Evolutionary conservation across 2,797 vertebrate species (phyloP).

Genomic region (Acanthurus leucopareius): DNA sequence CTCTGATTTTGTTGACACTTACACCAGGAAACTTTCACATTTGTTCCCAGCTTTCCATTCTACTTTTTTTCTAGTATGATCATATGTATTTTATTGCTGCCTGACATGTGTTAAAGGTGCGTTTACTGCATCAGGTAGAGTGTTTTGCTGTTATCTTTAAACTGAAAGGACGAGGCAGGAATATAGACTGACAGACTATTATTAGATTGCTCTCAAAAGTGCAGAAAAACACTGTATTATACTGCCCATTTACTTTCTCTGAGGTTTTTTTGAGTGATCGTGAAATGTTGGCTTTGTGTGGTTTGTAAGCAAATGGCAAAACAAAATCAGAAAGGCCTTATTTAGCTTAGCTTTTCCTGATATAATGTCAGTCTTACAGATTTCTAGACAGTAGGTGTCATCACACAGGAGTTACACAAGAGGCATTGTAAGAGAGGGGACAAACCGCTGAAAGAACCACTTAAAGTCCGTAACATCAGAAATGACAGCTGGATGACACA

Average conservation of each 20-base stretch:
- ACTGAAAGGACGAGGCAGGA: not conserved
- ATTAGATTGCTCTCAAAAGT: not conserved
- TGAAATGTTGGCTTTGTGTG: not conserved
- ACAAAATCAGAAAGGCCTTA: not conserved
- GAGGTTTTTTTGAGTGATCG: not conserved
- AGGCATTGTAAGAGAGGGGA: too few species aligned
- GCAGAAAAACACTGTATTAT: not conserved
- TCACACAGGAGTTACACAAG: not conserved
- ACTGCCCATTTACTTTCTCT: not conserved
- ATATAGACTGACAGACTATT: too few species aligned
- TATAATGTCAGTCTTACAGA: not conserved
- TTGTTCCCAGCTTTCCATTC: not conserved
- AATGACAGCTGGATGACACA: too few species aligned
- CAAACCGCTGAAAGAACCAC: too few species aligned
- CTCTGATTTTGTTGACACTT: conserved; percentile 13
- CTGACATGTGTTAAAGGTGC: conserved; percentile 30
- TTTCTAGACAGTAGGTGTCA: not conserved
- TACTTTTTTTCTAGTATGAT: conserved; percentile 20
- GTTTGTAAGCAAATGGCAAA: not conserved
- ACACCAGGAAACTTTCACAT: conserved; percentile 9
- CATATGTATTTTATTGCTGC: conserved; percentile 18
- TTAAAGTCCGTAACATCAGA: too few species aligned
- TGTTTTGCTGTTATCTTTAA: not conserved
- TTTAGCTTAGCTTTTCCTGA: not conserved
- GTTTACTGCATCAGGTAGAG: not conserved